Conservation (phyloP, 2,113 vertebrate species). For the Himantopus leucocephalus region DNA sequence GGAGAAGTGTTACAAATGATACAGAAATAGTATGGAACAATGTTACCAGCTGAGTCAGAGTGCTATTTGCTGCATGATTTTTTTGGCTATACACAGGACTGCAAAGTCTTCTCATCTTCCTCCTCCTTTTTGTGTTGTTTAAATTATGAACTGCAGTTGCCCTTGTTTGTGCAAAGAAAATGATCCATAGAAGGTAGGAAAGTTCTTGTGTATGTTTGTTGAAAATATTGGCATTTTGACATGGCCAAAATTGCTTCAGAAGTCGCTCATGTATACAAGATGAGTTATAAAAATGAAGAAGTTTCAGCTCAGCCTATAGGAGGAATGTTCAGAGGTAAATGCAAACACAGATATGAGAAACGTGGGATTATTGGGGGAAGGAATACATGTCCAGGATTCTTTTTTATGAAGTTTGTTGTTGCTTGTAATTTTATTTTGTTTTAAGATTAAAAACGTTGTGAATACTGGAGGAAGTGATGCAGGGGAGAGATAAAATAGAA, state of each 20-base stretch:
- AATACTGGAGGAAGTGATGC: constrained; percentile 56
- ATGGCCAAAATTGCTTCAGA: neutral
- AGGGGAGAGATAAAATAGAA: constrained; percentile 46
- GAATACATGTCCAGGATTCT: neutral
- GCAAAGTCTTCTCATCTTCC: constrained; percentile 29
- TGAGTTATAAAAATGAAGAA: constrained; percentile 21
- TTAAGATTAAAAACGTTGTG: constrained; percentile 48
- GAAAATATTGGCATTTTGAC: constrained; percentile 49
- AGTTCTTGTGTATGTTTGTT: neutral
- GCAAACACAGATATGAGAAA: neutral
- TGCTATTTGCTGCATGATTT: constrained; percentile 31
- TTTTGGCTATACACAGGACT: constrained; percentile 6
- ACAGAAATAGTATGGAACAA: constrained; percentile 52
- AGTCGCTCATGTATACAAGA: neutral
- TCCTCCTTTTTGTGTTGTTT: constrained; percentile 39
- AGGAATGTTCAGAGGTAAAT: neutral
- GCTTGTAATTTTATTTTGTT: constrained; percentile 36
- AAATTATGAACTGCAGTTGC: constrained; percentile 33
- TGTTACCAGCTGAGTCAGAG: constrained; percentile 56
- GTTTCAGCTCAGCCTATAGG: neutral
- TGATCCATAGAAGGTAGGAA: constrained; percentile 39
- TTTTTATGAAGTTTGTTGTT: neutral
- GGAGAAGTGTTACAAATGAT: constrained; percentile 43
- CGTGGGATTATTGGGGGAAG: neutral
- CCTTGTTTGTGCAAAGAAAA: constrained; percentile 52